These are phyloP conservation scores for Xylophagus ater DNA, from an alignment of 2,888 invertebrate genomes.

Conservation along the genomic window DNA sequence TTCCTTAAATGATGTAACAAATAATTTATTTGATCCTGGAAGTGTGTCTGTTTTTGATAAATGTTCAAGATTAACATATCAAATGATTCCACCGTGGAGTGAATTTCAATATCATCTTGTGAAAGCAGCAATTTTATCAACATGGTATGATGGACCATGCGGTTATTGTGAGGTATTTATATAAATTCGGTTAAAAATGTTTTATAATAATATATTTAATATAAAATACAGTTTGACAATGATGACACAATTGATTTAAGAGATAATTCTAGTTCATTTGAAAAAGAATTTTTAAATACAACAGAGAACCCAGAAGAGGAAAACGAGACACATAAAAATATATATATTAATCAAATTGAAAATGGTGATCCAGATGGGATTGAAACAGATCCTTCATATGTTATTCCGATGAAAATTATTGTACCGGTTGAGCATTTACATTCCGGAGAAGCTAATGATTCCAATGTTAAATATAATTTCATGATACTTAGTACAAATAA, in stretches of 20 bases:
- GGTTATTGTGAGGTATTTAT: slow-evolving; percentile 13
- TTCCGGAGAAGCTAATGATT: background rate
- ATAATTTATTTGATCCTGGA: slow-evolving; percentile 13
- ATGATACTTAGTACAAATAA: slow-evolving; percentile 12
- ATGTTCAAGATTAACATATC: slow-evolving; percentile 17
- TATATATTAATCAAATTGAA: background rate
- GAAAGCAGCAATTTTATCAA: slow-evolving; percentile 18
- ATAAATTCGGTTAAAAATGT: no score
- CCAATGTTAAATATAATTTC: slow-evolving; percentile 14
- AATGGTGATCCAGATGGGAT: background rate
- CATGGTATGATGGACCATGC: slow-evolving; percentile 18
- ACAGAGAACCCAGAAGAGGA: slow-evolving; percentile 1
- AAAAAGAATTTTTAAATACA: slow-evolving; percentile 6
- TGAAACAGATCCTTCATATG: slow-evolving; percentile 7
- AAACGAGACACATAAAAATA: background rate
- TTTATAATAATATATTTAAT: background rate
- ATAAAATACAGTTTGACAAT: slow-evolving; percentile 5
- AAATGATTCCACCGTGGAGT: slow-evolving; percentile 15
- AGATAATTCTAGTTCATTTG: no score
- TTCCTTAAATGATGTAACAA: slow-evolving; percentile 12
- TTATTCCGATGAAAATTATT: slow-evolving; percentile 14
- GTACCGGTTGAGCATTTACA: slow-evolving; percentile 14
- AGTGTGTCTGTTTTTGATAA: slow-evolving; percentile 17
- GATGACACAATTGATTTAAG: slow-evolving; percentile 3
- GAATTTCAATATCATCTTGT: slow-evolving; percentile 15